Evolutionary conservation across 2,888 invertebrate genomes (phyloP), one percentile per base, ranked within the genome.

Genomic region (Ferrisia virgata): DNA sequence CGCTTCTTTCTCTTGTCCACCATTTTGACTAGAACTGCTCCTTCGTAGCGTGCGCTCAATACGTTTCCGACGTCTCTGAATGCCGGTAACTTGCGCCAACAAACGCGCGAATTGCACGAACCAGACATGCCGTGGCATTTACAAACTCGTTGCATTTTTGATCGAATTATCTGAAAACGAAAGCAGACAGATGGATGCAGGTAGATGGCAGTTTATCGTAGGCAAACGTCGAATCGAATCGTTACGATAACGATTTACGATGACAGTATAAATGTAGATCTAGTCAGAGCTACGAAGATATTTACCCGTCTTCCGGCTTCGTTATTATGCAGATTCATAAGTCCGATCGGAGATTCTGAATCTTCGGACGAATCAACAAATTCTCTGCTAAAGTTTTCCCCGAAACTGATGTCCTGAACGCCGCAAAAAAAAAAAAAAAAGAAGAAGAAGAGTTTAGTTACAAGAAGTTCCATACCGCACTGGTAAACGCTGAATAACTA

Each of bases 121-220:
- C 96, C 96, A 0, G 96, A 96, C 91, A 97, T 96, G 31, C 97
- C 96, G 89, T 97, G 96, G 87, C 97, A 97, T 88, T 97, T 97
- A 91, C 97, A 97, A 25, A 95, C 93, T 64, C 95, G 91, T 88
- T 95, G 94, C 94, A 96, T 95, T 85, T 93, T 85, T 11, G 85
- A 85, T 25, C 85, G 83, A 28, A 86, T 85, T 28, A 86, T 85
- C 86, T 86, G 80, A 9, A 39, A 39, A 39, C 11, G 9, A 11
- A 9, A 18, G 47, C 18, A 47, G 40, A 40, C 13, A 40, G 40
- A 15, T 53, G 5, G 1, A 18, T 18, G 18, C 22, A 31, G 22
- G 18, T 40, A 13, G n/a, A n/a, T n/a, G n/a, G n/a, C n/a, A n/a
- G n/a, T n/a, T n/a, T n/a, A n/a, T n/a, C 31, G 15, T 11, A 79